These are phyloP conservation scores for Euzetes globulus DNA, from an alignment of 2,888 invertebrate genomes.

Conservation along the genomic window DNA sequence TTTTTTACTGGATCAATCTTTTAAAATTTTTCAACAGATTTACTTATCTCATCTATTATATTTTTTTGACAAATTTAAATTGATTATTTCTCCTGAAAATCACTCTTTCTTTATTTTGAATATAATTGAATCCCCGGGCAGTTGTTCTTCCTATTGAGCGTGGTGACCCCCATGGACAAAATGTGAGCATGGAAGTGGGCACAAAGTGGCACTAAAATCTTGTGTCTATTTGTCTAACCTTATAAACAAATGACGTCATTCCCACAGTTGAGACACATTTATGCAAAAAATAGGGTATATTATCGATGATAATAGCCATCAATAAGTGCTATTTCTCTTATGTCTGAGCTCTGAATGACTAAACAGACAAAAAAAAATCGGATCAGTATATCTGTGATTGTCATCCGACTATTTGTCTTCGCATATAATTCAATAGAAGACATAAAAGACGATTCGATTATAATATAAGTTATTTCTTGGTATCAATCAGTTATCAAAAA, in stretches of 20 bases:
- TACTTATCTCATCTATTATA: too few relatives aligned
- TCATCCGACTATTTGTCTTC: slow-evolving; percentile 5
- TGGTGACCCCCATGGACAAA: too few relatives aligned
- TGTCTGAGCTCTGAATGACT: neutral
- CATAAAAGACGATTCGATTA: too few relatives aligned
- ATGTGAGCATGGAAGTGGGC: neutral
- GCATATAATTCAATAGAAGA: neutral
- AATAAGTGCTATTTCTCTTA: neutral
- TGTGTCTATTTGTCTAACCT: slow-evolving; percentile 8
- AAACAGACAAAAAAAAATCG: neutral
- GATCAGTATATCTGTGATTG: slow-evolving; percentile 6
- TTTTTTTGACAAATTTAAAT: too few relatives aligned
- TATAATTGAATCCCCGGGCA: too few relatives aligned
- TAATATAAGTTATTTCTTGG: too few relatives aligned
- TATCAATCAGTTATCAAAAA: neutral
- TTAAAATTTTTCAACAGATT: too few relatives aligned
- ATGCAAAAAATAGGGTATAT: neutral
- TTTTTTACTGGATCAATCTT: too few relatives aligned
- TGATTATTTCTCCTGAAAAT: too few relatives aligned
- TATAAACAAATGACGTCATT: slow-evolving; percentile 24
- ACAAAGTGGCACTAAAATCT: slow-evolving; percentile 3
- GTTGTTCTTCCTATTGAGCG: too few relatives aligned
- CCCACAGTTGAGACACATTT: neutral
- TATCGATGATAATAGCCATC: neutral
- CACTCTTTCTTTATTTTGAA: too few relatives aligned